Conservation (phyloP, 2,797 vertebrate genomes). For the Synanceia verrucosa region DNA sequence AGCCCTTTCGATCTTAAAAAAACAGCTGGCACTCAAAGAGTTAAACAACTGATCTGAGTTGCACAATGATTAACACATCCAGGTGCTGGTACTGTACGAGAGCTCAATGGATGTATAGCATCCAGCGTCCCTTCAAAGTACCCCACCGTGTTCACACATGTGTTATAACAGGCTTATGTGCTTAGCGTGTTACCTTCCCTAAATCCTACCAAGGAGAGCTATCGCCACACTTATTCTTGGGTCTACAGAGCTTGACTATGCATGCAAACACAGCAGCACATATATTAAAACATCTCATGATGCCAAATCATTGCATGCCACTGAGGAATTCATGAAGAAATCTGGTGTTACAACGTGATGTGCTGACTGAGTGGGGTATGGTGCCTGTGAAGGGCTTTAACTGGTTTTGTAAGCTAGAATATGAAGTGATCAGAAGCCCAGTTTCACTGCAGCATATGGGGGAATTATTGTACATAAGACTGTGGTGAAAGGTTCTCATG, state of each 20-base stretch:
- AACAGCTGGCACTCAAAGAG: too few relatives aligned
- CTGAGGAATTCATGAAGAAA: conserved; percentile 53
- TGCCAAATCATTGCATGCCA: conserved; percentile 37
- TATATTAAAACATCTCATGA: conserved; percentile 45
- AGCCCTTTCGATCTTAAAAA: too few relatives aligned
- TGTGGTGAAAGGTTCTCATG: not conserved
- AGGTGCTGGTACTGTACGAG: conserved; percentile 27
- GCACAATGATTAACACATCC: conserved; percentile 22
- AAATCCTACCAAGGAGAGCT: conserved; percentile 70
- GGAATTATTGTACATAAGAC: conserved; percentile 16
- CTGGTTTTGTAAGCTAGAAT: conserved; percentile 2
- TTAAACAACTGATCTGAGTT: conserved; percentile 3
- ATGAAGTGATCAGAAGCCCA: conserved; percentile 12
- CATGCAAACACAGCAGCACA: conserved; percentile 29
- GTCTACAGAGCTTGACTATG: conserved; percentile 29
- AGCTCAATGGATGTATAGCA: conserved; percentile 9
- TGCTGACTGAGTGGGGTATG: conserved; percentile 3
- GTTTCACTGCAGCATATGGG: conserved; percentile 6
- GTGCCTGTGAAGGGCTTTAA: conserved; percentile 13
- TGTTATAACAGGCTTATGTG: conserved; percentile 83
- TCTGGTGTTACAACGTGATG: conserved; percentile 13
- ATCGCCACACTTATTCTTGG: conserved; percentile 61
- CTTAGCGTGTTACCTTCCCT: conserved; percentile 68
- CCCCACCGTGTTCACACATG: conserved; percentile 70
- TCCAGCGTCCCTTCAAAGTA: conserved; percentile 22